Conservation (phyloP, 2,113 vertebrate genomes). For the Pseudorasbora parva region DNA sequence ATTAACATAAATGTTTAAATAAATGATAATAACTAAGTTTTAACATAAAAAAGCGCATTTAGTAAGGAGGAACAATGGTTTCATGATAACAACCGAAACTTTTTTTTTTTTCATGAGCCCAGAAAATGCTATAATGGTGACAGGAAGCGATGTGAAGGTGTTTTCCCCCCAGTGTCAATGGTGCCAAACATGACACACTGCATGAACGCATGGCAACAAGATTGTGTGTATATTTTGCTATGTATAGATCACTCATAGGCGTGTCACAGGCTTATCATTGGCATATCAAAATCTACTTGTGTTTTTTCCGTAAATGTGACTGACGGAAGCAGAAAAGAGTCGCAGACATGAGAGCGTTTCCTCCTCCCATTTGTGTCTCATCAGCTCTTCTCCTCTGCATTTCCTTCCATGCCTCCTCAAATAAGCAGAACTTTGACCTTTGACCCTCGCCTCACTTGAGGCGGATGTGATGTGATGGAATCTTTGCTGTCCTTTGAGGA, state of each 20-base stretch:
- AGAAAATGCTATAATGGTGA: not conserved
- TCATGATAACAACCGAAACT: not conserved
- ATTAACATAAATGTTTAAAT: not conserved
- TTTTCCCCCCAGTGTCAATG: constrained; percentile 8
- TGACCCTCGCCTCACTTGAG: constrained; percentile 62
- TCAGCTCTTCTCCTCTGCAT: constrained; percentile 58
- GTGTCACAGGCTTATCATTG: not conserved
- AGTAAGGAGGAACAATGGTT: not conserved
- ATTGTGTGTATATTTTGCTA: not conserved
- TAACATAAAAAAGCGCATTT: not conserved
- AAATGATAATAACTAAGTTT: not conserved
- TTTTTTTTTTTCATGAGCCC: not conserved
- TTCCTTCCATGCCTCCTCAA: constrained; percentile 74
- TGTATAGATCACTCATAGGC: not conserved
- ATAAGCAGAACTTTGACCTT: constrained; percentile 68
- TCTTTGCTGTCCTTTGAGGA: constrained; percentile 57
- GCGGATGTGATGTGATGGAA: constrained; percentile 68
- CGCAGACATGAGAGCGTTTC: constrained; percentile 66
- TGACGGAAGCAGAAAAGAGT: constrained; percentile 61
- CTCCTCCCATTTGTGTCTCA: constrained; percentile 66
- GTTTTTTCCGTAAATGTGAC: constrained; percentile 68
- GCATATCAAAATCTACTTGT: not conserved
- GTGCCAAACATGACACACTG: not conserved
- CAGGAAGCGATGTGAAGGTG: constrained; percentile 43
- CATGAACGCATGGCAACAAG: not conserved